Evolutionary conservation across 2,113 vertebrate genomes (phyloP), one percentile per base, ranked within the genome.

Genomic region (Gymnogyps californianus): DNA sequence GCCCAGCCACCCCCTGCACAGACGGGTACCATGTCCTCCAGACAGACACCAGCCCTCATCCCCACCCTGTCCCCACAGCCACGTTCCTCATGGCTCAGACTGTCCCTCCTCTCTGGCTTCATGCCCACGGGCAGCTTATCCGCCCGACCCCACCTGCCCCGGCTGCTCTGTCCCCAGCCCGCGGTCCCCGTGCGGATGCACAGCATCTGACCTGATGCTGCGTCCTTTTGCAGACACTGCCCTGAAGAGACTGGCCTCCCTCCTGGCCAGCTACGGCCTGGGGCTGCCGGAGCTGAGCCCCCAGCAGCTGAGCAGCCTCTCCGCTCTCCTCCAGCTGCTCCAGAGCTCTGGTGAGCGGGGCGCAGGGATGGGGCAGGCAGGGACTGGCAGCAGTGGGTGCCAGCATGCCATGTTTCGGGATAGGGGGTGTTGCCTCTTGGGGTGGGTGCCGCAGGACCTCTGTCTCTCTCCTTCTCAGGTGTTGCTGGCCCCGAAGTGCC

Each of bases 281-380:
- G 98, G 99, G 40, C 98, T 99, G 67, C 98, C 97, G 11, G 98
- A 99, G 58, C 97, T 99, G 95, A 99, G 98, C 75, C 98, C 98
- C 7, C 98, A 99, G 93, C 99, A 99, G 96, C 98, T 99, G 59
- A 98, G 98, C 90, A 99, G 98, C 66, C 98, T 99, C 19, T 98
- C 98, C 1, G 84, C 98, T 26, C 97, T 99, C 38, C 97, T 99
- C 59, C 98, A 99, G 93, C 97, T 99, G 71, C 97, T 98, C 71
- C 99, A 97, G 91, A 97, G 86, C 86, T 94, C 82, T 32, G 97
- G 98, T 98, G 93, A 98, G 98, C 8, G 1, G 57, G 26, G 4
- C 3, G 0, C 42, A 31, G 75, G 67, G 26, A 20, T 1, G 4
- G 87, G 59, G 57, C 31, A 28, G 21, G 18, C 86, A 82, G 46